A percentile compares a stretch with the other conserved stretches of the same genome.
These are phyloP conservation scores for Peucedramus taeniatus DNA, from an alignment of 2,113 vertebrate species.

Conservation along the genomic window DNA sequence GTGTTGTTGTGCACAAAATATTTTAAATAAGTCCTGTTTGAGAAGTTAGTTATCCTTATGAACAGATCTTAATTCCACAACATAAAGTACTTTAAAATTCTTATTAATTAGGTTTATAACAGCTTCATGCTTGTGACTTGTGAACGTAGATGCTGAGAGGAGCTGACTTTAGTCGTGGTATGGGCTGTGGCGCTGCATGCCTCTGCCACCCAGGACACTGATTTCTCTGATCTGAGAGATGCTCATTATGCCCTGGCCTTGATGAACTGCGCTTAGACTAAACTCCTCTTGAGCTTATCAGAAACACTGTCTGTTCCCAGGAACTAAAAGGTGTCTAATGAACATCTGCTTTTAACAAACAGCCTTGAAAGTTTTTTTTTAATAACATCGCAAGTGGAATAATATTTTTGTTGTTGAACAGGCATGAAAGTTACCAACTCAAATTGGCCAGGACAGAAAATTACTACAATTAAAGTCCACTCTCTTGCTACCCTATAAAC, in stretches of 20 bases:
- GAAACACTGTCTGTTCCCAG: neutral
- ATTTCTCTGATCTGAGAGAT: neutral
- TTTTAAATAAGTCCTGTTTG: neutral
- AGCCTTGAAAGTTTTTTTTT: neutral
- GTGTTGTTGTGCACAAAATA: neutral
- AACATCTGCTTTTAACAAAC: neutral
- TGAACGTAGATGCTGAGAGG: neutral
- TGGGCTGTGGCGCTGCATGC: neutral
- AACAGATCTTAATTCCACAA: neutral
- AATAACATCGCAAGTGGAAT: neutral
- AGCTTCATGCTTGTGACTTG: neutral
- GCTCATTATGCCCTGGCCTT: rapidly evolving
- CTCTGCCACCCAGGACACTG: neutral
- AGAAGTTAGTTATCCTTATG: neutral
- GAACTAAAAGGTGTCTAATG: neutral
- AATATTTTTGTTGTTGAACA: neutral
- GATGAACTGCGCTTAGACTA: neutral
- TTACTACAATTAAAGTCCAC: neutral
- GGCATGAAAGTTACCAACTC: neutral
- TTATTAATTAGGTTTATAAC: neutral
- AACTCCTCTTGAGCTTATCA: neutral
- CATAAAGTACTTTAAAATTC: neutral
- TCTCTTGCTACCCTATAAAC: neutral
- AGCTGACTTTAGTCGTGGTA: rapidly evolving
- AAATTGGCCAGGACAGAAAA: neutral